A percentile compares a stretch with the other conserved stretches of the same genome.
Conservation (phyloP, 1,140 invertebrate genomes). For the Orchestia grillus region DNA sequence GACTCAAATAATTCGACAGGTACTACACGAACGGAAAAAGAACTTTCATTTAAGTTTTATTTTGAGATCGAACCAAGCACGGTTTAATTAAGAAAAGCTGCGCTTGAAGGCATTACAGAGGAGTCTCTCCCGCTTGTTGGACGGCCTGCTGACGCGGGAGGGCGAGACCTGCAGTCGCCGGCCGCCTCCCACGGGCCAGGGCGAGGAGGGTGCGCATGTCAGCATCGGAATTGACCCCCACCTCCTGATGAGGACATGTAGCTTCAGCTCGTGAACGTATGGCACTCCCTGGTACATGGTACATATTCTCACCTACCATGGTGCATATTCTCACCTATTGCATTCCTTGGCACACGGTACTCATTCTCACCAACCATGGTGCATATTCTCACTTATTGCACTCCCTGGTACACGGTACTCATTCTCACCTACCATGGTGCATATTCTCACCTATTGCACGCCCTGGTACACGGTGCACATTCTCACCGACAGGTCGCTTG, state of each 20-base stretch:
- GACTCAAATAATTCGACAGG: no score
- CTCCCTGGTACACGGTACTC: no score
- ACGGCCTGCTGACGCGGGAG: neutral
- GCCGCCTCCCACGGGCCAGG: neutral
- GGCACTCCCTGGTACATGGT: neutral
- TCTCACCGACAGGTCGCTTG: no score
- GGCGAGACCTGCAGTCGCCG: neutral
- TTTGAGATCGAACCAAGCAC: neutral
- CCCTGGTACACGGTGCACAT: no score
- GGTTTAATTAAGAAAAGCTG: neutral
- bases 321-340: no score
- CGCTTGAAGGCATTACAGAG: neutral
- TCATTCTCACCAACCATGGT: no score
- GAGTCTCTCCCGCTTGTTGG: constrained; percentile 17
- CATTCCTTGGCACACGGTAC: no score
- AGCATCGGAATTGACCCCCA: neutral
- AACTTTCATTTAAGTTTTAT: neutral
- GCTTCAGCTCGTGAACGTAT: neutral
- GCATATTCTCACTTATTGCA: no score
- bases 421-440: no score
- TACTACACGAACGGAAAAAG: neutral
- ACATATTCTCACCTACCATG: no score
- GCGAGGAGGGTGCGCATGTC: neutral
- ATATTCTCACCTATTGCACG: no score
- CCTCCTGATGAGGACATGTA: neutral